phyloP scores from a whole-genome alignment of 2,888 invertebrate species.

The Amblyjoppa fuscipennis region DNA sequence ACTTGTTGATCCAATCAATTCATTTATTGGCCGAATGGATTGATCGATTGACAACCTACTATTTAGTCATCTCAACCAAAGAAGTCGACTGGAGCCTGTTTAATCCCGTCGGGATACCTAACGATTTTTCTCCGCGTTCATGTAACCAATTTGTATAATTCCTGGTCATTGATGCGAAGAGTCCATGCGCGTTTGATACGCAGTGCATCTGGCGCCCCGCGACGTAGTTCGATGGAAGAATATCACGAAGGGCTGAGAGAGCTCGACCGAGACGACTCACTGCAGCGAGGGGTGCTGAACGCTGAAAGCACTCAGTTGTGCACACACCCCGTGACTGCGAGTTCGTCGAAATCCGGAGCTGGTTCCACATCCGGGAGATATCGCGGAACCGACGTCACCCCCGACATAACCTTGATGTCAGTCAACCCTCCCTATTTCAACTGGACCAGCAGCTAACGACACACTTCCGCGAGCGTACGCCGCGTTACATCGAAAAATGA shows the following conservation, averaged over 20 bases:
- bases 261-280: not conserved
- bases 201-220: not conserved
- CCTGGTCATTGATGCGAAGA: not conserved
- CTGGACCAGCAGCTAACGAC: conserved; percentile 13
- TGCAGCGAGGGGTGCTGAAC: conserved; percentile 21
- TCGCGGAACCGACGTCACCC: not conserved
- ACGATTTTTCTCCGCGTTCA: not conserved
- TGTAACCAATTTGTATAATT: not conserved
- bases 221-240: not conserved
- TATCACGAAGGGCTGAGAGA: not conserved
- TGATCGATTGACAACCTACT: not conserved
- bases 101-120: too few relatives aligned
- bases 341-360: conserved; percentile 6
- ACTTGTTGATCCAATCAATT: not conserved
- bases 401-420: not conserved
- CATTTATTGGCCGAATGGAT: not conserved
- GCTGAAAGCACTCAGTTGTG: conserved; percentile 54
- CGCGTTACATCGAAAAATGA: conserved; percentile 4
- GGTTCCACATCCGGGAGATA: conserved; percentile 18
- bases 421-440: conserved; percentile 5
- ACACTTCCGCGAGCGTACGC: conserved; percentile 1
- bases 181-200: conserved; percentile 38
- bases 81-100: too few relatives aligned
- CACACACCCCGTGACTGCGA: conserved; percentile 48
- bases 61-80: not conserved